These are phyloP conservation scores for Tineola bisselliella DNA, from an alignment of 2,888 invertebrate species.

Conservation along the genomic window DNA sequence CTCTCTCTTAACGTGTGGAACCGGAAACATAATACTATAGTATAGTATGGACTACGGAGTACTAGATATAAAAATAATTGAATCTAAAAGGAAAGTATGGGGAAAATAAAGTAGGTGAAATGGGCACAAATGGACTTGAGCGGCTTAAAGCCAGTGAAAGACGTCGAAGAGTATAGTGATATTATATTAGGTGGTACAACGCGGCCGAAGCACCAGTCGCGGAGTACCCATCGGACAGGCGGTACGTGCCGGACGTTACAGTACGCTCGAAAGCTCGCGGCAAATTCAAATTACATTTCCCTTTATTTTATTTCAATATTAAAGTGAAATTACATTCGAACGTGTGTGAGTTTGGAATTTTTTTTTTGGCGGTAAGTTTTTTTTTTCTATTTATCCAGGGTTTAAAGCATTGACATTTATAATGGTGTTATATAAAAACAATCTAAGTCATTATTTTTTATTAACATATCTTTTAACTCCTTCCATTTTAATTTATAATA, in stretches of 20 bases:
- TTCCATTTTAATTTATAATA: too few relatives aligned
- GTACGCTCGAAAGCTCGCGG: neutral
- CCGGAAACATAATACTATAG: too few relatives aligned
- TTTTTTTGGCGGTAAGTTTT: neutral
- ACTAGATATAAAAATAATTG: too few relatives aligned
- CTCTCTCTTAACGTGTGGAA: too few relatives aligned
- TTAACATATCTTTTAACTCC: too few relatives aligned
- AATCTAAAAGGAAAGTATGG: too few relatives aligned
- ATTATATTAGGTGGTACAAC: neutral
- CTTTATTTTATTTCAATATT: neutral
- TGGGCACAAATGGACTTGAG: neutral
- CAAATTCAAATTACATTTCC: neutral
- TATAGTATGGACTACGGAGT: too few relatives aligned
- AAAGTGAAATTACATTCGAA: neutral
- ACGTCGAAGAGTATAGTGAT: conserved; percentile 36
- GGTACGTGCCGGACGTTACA: neutral
- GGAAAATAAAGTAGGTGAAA: neutral
- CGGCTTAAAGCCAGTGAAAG: conserved; percentile 45
- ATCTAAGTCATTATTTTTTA: too few relatives aligned
- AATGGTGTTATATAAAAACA: too few relatives aligned
- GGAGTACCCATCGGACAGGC: neutral
- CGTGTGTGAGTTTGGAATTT: neutral
- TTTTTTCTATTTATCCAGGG: neutral
- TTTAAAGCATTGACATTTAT: too few relatives aligned
- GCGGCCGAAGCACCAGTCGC: neutral